Conservation (phyloP, 2,888 invertebrate species). For the Gnatocerus cornutus region DNA sequence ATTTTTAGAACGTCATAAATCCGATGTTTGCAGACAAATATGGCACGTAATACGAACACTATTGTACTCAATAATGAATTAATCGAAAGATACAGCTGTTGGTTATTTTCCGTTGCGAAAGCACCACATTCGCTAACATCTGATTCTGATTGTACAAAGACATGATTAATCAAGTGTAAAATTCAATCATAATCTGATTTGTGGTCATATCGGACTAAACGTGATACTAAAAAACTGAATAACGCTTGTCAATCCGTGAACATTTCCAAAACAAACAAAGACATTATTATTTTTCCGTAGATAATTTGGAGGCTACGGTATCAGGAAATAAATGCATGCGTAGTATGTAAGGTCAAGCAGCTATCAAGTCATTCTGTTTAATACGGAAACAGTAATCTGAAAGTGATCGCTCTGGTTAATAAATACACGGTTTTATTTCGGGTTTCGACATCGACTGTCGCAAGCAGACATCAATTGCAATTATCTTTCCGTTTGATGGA, state of each 20-base stretch:
- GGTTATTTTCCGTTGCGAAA: too few species aligned
- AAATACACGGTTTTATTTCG: constrained; percentile 16
- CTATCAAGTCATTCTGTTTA: constrained; percentile 38
- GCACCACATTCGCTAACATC: too few species aligned
- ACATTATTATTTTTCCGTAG: constrained; percentile 38
- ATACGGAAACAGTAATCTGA: constrained; percentile 36
- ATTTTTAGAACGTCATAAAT: too few species aligned
- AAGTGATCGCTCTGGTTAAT: constrained; percentile 24
- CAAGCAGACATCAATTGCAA: background rate
- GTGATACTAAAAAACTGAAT: background rate
- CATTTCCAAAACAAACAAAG: constrained; percentile 16
- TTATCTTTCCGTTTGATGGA: too few species aligned
- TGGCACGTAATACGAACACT: too few species aligned
- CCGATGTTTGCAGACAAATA: too few species aligned
- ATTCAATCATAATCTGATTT: too few species aligned
- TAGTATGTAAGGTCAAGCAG: constrained; percentile 33
- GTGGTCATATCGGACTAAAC: background rate
- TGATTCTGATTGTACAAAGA: too few species aligned
- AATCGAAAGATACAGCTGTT: too few species aligned
- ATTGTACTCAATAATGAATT: too few species aligned
- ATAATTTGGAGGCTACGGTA: constrained; percentile 43
- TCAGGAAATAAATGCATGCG: constrained; percentile 37
- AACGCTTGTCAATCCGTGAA: constrained; percentile 14
- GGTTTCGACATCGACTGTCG: constrained; percentile 1
- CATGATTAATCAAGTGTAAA: too few species aligned